These are phyloP conservation scores for Hystrix cristata DNA, from an alignment of 2,113 vertebrate genomes.

Conservation along the genomic window DNA sequence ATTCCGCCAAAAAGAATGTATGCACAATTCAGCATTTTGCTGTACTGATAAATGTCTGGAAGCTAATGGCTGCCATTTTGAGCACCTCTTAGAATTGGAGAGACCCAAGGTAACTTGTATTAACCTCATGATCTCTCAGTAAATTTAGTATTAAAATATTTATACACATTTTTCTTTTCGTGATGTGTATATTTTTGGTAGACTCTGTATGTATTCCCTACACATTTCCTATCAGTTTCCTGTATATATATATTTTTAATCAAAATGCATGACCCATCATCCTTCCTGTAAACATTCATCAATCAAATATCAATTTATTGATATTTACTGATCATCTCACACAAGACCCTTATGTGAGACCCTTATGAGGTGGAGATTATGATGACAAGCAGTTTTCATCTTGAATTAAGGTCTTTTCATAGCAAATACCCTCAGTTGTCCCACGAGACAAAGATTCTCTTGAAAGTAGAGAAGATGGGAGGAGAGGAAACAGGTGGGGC, in stretches of 20 bases:
- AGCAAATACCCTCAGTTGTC: neutral
- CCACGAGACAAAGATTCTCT: neutral
- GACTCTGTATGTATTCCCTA: neutral
- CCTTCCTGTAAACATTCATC: neutral
- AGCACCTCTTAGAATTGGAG: neutral
- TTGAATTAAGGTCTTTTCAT: neutral
- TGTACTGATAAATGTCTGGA: neutral
- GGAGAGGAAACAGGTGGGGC: fast-evolving
- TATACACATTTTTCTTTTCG: neutral
- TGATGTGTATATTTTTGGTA: neutral
- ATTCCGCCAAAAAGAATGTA: neutral
- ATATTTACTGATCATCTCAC: constrained; percentile 17
- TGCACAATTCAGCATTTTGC: neutral
- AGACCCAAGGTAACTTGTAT: neutral
- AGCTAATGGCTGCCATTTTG: neutral
- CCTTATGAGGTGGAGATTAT: neutral
- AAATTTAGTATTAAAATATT: neutral
- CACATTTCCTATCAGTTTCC: neutral
- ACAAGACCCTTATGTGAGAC: neutral
- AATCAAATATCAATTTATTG: neutral
- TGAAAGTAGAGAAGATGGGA: neutral
- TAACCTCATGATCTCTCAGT: neutral
- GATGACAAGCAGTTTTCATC: neutral
- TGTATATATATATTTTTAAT: neutral
- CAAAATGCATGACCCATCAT: neutral